Evolutionary conservation across 2,888 invertebrate species (phyloP).

Genomic region (Venustoraphidia nigricollis): DNA sequence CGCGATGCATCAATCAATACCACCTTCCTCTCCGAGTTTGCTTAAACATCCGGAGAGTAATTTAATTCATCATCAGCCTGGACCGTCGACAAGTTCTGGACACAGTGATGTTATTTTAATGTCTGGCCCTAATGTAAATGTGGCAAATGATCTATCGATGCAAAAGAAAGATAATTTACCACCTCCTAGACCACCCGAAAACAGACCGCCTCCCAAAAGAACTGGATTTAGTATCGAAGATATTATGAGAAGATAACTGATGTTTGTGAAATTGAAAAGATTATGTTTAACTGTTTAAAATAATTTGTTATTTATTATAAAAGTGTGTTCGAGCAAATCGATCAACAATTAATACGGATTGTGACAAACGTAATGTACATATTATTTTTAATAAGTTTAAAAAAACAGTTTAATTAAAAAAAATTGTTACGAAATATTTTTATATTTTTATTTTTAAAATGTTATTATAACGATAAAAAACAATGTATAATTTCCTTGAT

Average conservation of each 20-base stretch:
- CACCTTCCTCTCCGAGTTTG: slow-evolving; percentile 29
- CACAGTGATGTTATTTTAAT: neutral
- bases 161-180: slow-evolving; percentile 27
- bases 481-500: too few species aligned
- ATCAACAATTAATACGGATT: too few species aligned
- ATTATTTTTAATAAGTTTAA: too few species aligned
- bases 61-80: slow-evolving; percentile 17
- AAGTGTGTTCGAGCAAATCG: too few species aligned
- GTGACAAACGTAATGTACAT: too few species aligned
- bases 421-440: too few species aligned
- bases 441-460: too few species aligned
- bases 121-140: neutral
- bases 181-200: slow-evolving; percentile 38
- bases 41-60: slow-evolving; percentile 26
- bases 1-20: slow-evolving; percentile 22
- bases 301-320: too few species aligned
- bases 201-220: slow-evolving; percentile 45
- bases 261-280: too few species aligned
- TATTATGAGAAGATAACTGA: slow-evolving; percentile 63
- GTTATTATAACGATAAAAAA: too few species aligned
- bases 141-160: slow-evolving; percentile 27
- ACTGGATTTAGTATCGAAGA: slow-evolving; percentile 85
- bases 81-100: slow-evolving; percentile 18
- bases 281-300: too few species aligned
- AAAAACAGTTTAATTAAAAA: too few species aligned